Conservation (phyloP, 2,888 invertebrate genomes). For the Odontocolon sp. region DNA sequence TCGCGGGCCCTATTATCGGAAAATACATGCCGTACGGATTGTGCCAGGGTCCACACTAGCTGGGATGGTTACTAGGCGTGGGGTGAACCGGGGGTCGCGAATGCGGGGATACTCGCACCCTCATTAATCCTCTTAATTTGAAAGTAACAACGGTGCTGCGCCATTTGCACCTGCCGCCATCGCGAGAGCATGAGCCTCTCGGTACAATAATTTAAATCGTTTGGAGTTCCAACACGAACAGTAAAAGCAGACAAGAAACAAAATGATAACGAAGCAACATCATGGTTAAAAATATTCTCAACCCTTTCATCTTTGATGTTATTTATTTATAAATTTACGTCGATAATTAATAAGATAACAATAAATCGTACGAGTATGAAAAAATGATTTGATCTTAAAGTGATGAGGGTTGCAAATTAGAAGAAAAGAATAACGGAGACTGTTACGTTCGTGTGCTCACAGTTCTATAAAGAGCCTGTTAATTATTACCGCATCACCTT, state of each 20-base stretch:
- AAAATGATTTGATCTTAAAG: no score
- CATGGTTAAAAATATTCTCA: conserved; percentile 14
- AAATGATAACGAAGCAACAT: conserved; percentile 30
- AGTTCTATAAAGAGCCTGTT: no score
- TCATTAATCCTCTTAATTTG: conserved; percentile 77
- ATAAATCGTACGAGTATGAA: no score
- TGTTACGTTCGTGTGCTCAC: no score
- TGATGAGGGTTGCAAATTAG: no score
- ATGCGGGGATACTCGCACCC: conserved; percentile 54
- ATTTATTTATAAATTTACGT: no score
- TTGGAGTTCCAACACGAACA: conserved; percentile 9
- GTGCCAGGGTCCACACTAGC: conserved; percentile 24
- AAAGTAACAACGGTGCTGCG: conserved; percentile 73
- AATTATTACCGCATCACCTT: no score
- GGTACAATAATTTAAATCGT: conserved; percentile 47
- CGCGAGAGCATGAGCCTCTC: conserved; percentile 30
- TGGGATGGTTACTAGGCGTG: conserved; percentile 6
- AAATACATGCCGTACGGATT: conserved; percentile 64
- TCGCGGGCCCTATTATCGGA: conserved; percentile 70
- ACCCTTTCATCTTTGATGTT: no score
- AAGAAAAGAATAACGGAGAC: no score
- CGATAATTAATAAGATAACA: no score
- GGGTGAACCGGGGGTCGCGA: conserved; percentile 1
- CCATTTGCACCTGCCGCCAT: conserved; percentile 72
- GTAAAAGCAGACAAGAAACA: neutral